Evolutionary conservation across 1,140 invertebrate genomes (phyloP).

Genomic region (Drosophila melanica): DNA sequence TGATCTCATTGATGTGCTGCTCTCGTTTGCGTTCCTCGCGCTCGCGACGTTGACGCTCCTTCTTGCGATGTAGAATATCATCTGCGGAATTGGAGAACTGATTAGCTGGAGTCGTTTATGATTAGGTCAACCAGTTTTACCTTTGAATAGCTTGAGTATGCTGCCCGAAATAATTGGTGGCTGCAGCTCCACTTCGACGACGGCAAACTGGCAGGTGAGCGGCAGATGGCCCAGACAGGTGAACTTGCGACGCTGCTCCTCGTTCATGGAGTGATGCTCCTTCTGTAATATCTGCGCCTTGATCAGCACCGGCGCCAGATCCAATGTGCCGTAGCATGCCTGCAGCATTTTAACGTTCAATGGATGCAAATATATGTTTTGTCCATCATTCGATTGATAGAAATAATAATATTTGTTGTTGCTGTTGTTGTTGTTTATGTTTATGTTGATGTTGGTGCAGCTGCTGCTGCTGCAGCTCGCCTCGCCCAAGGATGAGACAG

Average conservation of each 20-base stretch:
- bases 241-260: slow-evolving; percentile 90
- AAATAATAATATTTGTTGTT: slow-evolving; percentile 90
- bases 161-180: slow-evolving; percentile 89
- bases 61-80: slow-evolving; percentile 88
- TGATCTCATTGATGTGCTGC: slow-evolving; percentile 88
- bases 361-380: slow-evolving; percentile 96
- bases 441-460: slow-evolving; percentile 53
- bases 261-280: slow-evolving; percentile 92
- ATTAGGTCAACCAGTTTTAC: slow-evolving; percentile 83
- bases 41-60: slow-evolving; percentile 86
- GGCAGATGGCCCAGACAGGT: slow-evolving; percentile 95
- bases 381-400: slow-evolving; percentile 95
- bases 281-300: slow-evolving; percentile 91
- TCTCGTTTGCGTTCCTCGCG: slow-evolving; percentile 89
- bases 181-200: slow-evolving; percentile 93
- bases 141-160: slow-evolving; percentile 88
- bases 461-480: slow-evolving; percentile 41
- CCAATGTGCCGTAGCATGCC: slow-evolving; percentile 92
- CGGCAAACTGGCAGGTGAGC: slow-evolving; percentile 94
- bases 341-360: slow-evolving; percentile 96
- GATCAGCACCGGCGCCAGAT: slow-evolving; percentile 90
- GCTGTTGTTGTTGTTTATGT: slow-evolving; percentile 58
- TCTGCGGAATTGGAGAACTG: slow-evolving; percentile 71
- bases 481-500: slow-evolving; percentile 55
- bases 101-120: background rate